These are phyloP conservation scores for Lynx canadensis DNA, from an alignment of 2,113 vertebrate species.

Conservation along the genomic window DNA sequence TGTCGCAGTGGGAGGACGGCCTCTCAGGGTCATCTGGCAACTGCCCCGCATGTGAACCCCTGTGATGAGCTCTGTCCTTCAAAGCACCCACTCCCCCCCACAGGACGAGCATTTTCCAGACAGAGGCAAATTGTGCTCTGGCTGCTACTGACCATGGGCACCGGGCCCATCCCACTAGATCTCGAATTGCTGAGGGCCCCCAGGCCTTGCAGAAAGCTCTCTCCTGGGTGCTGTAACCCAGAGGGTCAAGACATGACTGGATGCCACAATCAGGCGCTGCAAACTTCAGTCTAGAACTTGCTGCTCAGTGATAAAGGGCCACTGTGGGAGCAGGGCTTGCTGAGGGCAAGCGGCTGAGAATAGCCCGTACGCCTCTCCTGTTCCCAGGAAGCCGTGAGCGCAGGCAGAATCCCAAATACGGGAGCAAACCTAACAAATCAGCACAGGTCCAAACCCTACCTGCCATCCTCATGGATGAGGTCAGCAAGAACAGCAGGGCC, in stretches of 20 bases:
- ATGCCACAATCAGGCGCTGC: not conserved
- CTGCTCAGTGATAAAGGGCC: not conserved
- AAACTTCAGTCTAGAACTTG: not conserved
- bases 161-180: rapidly evolving
- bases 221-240: not conserved
- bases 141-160: too few species aligned
- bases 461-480: too few species aligned
- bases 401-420: not conserved
- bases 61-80: not conserved
- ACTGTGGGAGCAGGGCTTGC: not conserved
- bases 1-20: rapidly evolving
- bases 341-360: not conserved
- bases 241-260: not conserved
- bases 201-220: not conserved
- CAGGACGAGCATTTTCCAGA: too few species aligned
- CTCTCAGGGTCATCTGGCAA: not conserved
- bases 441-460: not conserved
- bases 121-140: not conserved
- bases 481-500: not conserved
- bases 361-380: rapidly evolving
- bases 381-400: not conserved
- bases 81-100: not conserved
- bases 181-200: not conserved
- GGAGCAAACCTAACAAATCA: not conserved
- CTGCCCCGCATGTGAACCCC: not conserved